Evolutionary conservation across 1,140 invertebrate species (phyloP), one percentile per base, ranked within the genome.

Genomic region (Atopsyche davidsoni): DNA sequence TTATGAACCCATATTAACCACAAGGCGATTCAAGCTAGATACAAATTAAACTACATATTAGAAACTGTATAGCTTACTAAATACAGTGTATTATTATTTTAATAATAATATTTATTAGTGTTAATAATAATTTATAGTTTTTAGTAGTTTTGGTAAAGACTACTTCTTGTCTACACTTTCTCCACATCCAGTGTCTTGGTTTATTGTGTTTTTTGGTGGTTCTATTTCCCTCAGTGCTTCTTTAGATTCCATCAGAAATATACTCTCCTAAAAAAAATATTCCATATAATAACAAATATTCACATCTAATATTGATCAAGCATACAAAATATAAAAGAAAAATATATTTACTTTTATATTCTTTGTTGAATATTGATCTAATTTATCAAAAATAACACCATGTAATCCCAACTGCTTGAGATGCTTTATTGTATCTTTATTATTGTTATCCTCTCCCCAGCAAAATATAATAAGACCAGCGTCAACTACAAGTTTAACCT

Each of bases 381-480:
- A 84, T 67, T 89, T 92, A 65, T 97, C 93, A 65, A 94, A 96
- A 61, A 96, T 96, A 23, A 96, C 86, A 32, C 87, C 93, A 65
- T 96, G 89, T 17, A 96, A 76, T 2, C 92, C 92, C 40, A 92
- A 74, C 55, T 86, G 77, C 68, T 94, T 94, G 0, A 96, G 74
- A 61, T 85, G 79, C 57, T 85, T 83, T 32, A 96, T 92, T 1
- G 87, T 89, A n/a, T 82, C 80, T 48, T 82, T 82, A 64, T 90
- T 83, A 60, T 96, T 95, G 62, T 93, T 94, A 64, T 95, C 90
- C 64, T 96, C 92, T 3, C 94, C 94, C 94, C 94, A 98, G 64
- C 90, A 94, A 65, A 97, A 97, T 32, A 96, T 80, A 1, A 95
- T 80, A 14, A 96, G 74, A 11, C 86, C 86, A 21, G 81, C 76